Evolutionary conservation across 2,888 invertebrate species (phyloP).

Genomic region (Cybosia mesomella): DNA sequence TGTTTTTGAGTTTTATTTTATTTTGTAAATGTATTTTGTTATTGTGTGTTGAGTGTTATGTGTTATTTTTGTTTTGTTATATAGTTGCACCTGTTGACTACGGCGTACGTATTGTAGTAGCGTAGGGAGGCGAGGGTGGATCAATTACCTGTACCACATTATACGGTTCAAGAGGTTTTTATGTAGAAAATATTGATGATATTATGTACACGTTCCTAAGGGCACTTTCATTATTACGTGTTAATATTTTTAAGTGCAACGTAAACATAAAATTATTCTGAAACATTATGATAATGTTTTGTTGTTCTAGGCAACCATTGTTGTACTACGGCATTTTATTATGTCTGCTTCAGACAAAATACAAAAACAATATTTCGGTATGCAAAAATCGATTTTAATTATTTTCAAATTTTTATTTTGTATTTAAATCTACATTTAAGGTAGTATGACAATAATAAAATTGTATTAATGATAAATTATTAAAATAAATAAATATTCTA

Average conservation of each 20-base stretch:
- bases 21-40: slow-evolving; percentile 22
- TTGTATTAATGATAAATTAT: too few species aligned
- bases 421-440: too few species aligned
- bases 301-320: background rate
- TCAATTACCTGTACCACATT: slow-evolving; percentile 29
- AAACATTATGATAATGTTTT: background rate
- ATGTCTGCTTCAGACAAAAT: background rate
- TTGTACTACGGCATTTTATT: background rate
- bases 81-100: slow-evolving; percentile 63
- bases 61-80: slow-evolving; percentile 22
- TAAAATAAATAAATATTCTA: too few species aligned
- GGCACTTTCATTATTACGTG: background rate
- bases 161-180: slow-evolving; percentile 3
- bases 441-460: too few species aligned
- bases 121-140: slow-evolving; percentile 38
- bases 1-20: slow-evolving; percentile 15
- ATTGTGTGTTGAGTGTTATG: slow-evolving; percentile 8
- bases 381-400: too few species aligned
- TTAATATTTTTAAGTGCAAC: background rate
- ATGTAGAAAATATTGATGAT: slow-evolving; percentile 3
- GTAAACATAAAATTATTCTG: background rate
- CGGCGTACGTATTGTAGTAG: slow-evolving; percentile 55
- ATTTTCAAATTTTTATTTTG: background rate
- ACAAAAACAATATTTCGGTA: background rate
- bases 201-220: background rate